These are phyloP conservation scores for Stictocephala bisonia DNA, from an alignment of 2,888 invertebrate genomes.

Conservation along the genomic window DNA sequence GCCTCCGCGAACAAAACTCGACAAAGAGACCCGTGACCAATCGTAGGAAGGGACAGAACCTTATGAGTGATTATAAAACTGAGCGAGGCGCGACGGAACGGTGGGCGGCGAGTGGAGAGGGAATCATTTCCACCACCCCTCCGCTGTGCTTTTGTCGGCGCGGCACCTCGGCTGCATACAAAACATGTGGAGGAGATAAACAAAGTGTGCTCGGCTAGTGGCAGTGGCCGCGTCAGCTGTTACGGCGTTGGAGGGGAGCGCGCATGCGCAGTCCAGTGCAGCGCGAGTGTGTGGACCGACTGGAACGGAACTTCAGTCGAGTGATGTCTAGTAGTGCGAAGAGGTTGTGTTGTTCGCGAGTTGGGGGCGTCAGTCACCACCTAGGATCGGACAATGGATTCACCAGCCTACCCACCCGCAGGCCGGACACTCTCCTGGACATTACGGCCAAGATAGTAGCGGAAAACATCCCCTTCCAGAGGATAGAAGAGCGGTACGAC, in stretches of 20 bases:
- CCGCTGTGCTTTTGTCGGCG: conserved; percentile 69
- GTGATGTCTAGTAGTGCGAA: conserved; percentile 64
- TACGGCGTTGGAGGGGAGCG: conserved; percentile 27
- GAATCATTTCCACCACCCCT: conserved; percentile 49
- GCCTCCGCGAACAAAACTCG: background rate
- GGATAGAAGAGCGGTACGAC: conserved; percentile 87
- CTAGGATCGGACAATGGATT: conserved; percentile 34
- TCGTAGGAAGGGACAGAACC: background rate
- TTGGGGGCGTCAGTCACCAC: conserved; percentile 55
- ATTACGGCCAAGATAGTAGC: conserved; percentile 87
- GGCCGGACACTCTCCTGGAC: conserved; percentile 81
- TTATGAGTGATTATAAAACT: conserved; percentile 19
- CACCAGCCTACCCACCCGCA: conserved; percentile 57
- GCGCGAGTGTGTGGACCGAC: conserved; percentile 30
- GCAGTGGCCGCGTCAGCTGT: conserved; percentile 56
- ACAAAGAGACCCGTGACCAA: background rate
- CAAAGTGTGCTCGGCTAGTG: conserved; percentile 65
- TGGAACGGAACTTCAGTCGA: conserved; percentile 34
- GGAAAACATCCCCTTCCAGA: conserved; percentile 85
- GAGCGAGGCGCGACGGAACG: too few relatives aligned
- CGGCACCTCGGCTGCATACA: conserved; percentile 65
- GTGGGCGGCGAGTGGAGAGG: conserved; percentile 59
- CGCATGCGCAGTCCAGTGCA: conserved; percentile 43
- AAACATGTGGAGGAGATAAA: conserved; percentile 67
- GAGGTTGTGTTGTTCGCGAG: conserved; percentile 67